A percentile compares a stretch with the other conserved stretches of the same genome.
phyloP scores from a whole-genome alignment of 2,888 invertebrate species.

The Drosophila anomelani region DNA sequence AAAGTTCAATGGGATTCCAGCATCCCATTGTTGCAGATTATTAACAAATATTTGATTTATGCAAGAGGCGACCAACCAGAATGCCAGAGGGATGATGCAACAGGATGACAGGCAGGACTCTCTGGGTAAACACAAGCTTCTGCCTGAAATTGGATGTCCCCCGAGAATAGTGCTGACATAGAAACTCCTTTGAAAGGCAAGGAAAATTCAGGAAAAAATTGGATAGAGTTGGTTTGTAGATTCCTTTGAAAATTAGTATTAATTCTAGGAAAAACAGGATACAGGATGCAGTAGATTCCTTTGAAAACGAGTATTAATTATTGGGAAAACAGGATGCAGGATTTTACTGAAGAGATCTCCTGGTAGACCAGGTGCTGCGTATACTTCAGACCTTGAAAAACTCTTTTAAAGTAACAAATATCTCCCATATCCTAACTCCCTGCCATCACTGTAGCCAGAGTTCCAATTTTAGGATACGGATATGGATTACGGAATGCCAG shows the following conservation, averaged over 20 bases:
- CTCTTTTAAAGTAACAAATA: neutral
- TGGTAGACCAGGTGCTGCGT: neutral
- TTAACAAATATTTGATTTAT: constrained; percentile 68
- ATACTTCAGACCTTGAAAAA: too few species aligned
- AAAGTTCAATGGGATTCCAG: constrained; percentile 5
- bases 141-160: neutral
- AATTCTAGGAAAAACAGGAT: too few species aligned
- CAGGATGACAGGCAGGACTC: constrained; percentile 1
- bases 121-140: neutral
- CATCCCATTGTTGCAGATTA: constrained; percentile 24
- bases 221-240: neutral
- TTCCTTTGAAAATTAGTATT: too few species aligned
- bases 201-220: neutral
- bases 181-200: neutral
- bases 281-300: too few species aligned
- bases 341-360: neutral
- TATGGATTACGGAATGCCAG: neutral
- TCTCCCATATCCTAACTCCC: neutral
- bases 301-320: too few species aligned
- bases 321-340: too few species aligned
- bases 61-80: constrained; percentile 35
- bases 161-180: neutral
- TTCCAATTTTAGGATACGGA: neutral
- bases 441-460: neutral
- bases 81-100: neutral